These are phyloP conservation scores for Cebus imitator DNA, from an alignment of 2,113 vertebrate genomes.

Conservation along the genomic window DNA sequence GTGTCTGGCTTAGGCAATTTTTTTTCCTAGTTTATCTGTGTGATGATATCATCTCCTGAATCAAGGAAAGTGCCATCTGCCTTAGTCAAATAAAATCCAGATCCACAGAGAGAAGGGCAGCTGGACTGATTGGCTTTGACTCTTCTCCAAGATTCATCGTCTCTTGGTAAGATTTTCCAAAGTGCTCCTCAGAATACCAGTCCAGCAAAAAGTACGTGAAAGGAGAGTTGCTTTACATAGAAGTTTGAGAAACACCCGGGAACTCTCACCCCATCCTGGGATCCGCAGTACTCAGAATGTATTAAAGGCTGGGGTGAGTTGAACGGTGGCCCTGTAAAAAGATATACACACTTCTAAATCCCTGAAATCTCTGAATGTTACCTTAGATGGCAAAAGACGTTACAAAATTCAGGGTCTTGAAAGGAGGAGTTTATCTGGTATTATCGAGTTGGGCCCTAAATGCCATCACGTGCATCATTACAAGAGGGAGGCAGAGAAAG, in stretches of 20 bases:
- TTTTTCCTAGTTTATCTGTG: slow-evolving; percentile 5
- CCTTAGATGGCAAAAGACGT: background rate
- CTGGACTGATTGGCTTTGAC: background rate
- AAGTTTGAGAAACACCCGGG: background rate
- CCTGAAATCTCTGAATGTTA: background rate
- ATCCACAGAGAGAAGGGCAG: background rate
- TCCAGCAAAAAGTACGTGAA: background rate
- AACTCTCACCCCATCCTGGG: background rate
- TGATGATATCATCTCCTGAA: background rate
- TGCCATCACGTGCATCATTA: background rate
- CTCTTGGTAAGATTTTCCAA: background rate
- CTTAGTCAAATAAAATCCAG: slow-evolving; percentile 3
- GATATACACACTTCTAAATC: background rate
- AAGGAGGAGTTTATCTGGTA: background rate
- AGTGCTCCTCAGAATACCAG: background rate
- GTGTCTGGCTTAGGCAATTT: background rate
- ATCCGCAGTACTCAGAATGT: background rate
- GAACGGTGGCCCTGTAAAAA: background rate
- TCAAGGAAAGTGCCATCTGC: background rate
- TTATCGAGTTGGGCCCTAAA: background rate
- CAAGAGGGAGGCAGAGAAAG: background rate
- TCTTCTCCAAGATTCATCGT: background rate
- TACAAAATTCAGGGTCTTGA: background rate
- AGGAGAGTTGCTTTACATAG: background rate
- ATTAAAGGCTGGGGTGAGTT: background rate